Base-by-base conservation (phyloP, 2,797 vertebrate genomes). In the Cephalopachus bancanus region DNA sequence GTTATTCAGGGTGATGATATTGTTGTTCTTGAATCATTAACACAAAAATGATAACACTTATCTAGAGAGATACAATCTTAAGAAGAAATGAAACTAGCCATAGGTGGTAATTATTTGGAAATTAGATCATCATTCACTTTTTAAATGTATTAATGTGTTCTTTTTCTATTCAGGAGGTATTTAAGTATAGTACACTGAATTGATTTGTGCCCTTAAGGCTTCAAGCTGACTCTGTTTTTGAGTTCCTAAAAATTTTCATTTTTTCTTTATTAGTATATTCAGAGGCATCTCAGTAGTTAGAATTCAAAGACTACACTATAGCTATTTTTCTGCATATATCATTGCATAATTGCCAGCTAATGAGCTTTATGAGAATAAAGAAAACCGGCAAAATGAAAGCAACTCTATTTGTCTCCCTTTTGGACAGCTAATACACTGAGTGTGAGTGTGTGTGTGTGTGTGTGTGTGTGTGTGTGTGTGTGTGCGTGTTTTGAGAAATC, bases 321-420 rank as follows among this genome's bases (percentile, higher is more conserved):
- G 64, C 88, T 98, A 94, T 91, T 94, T 98, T 97, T 78, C 44
- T 1, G 30, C 94, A 75, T 96, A 84, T 85, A 59, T 97, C 97
- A 97, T 62, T 71, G 57, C 30, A 16, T 97, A 93, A 97, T 87
- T 90, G 57, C 91, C 83, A 60, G 64, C 95, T 97, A 80, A 96
- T 97, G 84, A 78, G 60, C 88, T 95, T 93, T 86, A 64, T 51
- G 55, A 97, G 91, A 97, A 88, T 9, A 91, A 88, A 94, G 96
- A 91, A 78, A 74, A 60, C 0, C 0, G 57, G 71, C n/a, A 96
- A 98, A 98, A 95, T 51, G 37, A 95, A 98, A 89, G 20, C 0
- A 76, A 86, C 22, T 1, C 67, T 76, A 7, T 95, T 80, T 96
- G 90, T 95, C 95, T 95, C 33, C 4, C 76, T 85, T 84, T 33